Evolutionary conservation across 1,140 invertebrate species (phyloP).

Genomic region (Papilio helenus): DNA sequence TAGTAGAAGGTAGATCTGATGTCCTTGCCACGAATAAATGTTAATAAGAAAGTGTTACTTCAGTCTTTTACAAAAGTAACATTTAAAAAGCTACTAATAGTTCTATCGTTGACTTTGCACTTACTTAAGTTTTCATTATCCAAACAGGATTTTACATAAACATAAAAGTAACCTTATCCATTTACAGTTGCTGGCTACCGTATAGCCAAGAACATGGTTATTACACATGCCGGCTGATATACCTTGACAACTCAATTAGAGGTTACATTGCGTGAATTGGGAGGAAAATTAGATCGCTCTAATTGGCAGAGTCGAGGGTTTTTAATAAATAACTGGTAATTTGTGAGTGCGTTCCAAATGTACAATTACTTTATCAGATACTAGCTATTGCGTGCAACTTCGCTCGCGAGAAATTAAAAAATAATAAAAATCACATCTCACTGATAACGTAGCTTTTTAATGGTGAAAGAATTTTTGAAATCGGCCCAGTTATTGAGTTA

Average conservation of each 20-base stretch:
- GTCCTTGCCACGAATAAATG: too few species aligned
- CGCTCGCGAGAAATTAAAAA: too few species aligned
- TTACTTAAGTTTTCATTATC: not conserved
- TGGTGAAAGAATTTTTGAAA: too few species aligned
- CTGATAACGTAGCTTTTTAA: too few species aligned
- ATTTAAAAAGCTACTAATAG: too few species aligned
- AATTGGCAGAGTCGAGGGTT: conserved; percentile 71
- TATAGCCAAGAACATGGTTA: not conserved
- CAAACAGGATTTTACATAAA: not conserved
- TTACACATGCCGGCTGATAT: conserved; percentile 38
- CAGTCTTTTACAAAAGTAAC: too few species aligned
- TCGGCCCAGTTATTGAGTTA: too few species aligned
- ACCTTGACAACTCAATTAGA: conserved; percentile 77
- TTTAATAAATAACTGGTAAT: conserved; percentile 73
- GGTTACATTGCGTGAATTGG: conserved; percentile 68
- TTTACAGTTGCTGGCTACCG: not conserved
- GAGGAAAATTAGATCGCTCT: conserved; percentile 74
- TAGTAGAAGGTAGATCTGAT: too few species aligned
- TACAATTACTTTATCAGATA: conserved; percentile 3
- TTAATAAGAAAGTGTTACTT: too few species aligned
- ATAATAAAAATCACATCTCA: too few species aligned
- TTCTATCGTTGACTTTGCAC: too few species aligned
- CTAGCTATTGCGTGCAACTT: too few species aligned
- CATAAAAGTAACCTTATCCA: not conserved
- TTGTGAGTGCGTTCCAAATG: conserved; percentile 48